Conservation (phyloP, 2,888 invertebrate genomes). For the Caenorhabditis auriculariae region DNA sequence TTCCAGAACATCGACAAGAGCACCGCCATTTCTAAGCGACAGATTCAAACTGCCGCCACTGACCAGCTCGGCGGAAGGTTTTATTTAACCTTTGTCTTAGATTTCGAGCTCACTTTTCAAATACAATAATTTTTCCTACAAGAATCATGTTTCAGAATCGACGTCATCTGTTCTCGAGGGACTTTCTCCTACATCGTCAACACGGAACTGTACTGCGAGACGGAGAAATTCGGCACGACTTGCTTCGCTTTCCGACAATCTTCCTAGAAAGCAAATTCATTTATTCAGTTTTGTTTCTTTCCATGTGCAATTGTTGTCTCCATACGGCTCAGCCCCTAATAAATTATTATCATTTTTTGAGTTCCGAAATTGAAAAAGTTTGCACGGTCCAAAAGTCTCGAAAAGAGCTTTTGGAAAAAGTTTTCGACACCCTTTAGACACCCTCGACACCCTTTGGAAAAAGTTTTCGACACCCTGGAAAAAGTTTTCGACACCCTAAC, state of each 20-base stretch:
- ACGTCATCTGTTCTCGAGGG: constrained; percentile 56
- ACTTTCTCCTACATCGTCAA: constrained; percentile 61
- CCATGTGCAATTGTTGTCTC: too few species aligned
- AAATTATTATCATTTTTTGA: too few species aligned
- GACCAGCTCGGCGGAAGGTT: constrained; percentile 32
- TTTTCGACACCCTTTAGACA: too few species aligned
- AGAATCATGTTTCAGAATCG: constrained; percentile 24
- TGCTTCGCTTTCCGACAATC: constrained; percentile 60
- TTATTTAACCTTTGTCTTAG: background rate
- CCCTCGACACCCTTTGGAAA: too few species aligned
- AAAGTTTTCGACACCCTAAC: too few species aligned
- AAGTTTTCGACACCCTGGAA: too few species aligned
- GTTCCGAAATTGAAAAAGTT: too few species aligned
- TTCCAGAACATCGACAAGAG: constrained; percentile 55
- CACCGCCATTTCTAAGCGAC: constrained; percentile 52
- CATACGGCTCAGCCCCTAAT: too few species aligned
- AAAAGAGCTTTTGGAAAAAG: too few species aligned
- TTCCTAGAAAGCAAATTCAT: constrained; percentile 18
- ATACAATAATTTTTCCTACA: background rate
- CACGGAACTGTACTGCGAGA: constrained; percentile 47
- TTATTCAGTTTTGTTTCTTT: too few species aligned
- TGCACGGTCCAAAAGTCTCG: too few species aligned
- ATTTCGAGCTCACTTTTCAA: background rate
- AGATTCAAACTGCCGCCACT: constrained; percentile 47
- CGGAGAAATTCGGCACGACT: constrained; percentile 52